A percentile compares a stretch with the other conserved stretches of the same genome.
Conservation (phyloP, 2,113 vertebrate species). For the Pseudorasbora parva region DNA sequence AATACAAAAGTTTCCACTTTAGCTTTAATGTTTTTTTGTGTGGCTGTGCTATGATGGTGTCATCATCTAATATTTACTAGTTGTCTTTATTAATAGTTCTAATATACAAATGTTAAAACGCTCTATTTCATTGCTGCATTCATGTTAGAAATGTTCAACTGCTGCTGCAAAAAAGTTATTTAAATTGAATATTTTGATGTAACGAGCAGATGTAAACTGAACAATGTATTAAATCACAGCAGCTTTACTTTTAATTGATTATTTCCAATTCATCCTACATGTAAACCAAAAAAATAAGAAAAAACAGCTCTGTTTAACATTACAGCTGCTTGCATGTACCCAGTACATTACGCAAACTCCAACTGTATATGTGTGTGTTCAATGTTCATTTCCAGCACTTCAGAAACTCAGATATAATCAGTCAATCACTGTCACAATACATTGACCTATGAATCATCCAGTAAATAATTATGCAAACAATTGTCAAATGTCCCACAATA, state of each 20-base stretch:
- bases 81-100: too few relatives aligned
- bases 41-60: background rate
- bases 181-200: background rate
- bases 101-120: background rate
- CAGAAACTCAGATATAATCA: background rate
- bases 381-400: background rate
- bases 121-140: background rate
- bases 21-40: background rate
- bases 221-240: background rate
- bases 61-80: background rate
- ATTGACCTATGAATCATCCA: background rate
- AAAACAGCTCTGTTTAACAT: background rate
- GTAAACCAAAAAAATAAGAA: background rate
- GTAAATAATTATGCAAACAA: slow-evolving; percentile 9
- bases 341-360: background rate
- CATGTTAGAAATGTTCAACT: background rate
- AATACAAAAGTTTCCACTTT: background rate
- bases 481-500: background rate
- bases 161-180: too few relatives aligned
- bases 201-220: too few relatives aligned
- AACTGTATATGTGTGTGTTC: background rate
- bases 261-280: background rate
- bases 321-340: background rate
- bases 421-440: background rate
- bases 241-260: background rate